Conservation (phyloP, 2,113 vertebrate genomes). For the Synodontis membranacea region DNA sequence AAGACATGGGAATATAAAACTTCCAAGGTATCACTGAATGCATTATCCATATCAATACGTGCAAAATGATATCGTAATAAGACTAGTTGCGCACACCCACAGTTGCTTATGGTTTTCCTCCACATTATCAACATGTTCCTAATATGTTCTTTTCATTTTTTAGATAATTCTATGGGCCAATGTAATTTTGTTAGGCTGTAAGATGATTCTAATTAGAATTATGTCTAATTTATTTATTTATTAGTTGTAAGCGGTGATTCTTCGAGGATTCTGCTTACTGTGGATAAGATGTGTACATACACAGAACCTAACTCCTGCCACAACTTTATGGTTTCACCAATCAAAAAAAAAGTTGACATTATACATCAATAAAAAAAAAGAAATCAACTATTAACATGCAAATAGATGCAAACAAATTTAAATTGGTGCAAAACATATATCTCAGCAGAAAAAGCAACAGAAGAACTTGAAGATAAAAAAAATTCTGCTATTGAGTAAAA, state of each 20-base stretch:
- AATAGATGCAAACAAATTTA: neutral
- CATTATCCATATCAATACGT: neutral
- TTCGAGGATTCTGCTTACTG: neutral
- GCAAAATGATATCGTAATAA: neutral
- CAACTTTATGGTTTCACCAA: neutral
- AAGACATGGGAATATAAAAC: neutral
- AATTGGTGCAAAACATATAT: neutral
- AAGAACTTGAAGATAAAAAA: neutral
- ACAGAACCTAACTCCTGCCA: neutral
- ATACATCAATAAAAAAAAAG: neutral
- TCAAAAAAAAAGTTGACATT: neutral
- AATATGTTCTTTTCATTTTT: neutral
- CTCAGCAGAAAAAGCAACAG: neutral
- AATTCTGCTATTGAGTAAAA: neutral
- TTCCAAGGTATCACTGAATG: neutral
- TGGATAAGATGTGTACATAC: neutral
- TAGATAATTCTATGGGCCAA: neutral
- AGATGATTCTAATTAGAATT: neutral
- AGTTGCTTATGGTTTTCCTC: neutral
- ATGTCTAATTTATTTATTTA: neutral
- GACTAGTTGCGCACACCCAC: neutral
- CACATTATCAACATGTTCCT: neutral
- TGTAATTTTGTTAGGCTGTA: neutral
- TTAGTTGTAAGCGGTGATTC: neutral
- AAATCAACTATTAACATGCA: neutral